Base-by-base conservation (phyloP, 2,888 invertebrate species). In the Athalia cordata region DNA sequence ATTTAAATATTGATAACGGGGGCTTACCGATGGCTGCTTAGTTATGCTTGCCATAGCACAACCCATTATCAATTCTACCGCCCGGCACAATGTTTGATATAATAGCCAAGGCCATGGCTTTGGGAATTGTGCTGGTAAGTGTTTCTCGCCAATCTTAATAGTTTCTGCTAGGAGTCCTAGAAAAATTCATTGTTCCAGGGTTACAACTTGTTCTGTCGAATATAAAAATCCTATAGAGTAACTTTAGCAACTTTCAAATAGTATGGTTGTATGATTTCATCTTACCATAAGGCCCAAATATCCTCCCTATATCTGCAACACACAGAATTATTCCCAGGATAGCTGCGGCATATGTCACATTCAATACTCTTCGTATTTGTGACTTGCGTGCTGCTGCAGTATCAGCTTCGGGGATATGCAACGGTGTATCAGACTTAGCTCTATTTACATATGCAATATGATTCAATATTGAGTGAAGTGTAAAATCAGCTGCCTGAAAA, bases 1-100 rank as follows among this genome's bases (percentile, higher is more conserved):
- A 79, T 85, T 85, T 52, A 89, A 83, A 81, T 90, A 90, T 76
- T 88, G 90, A 74, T 90, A 90, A 50, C 90, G 89, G 13, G 90
- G 89, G 81, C 90, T 91, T 52, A 91, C 91, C 65, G 92, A 88
- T 4, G 89, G 92, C 81, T 92, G 92, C 79, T 92, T 92, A 70
- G 92, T 92, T 81, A 92, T 91, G 85, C 91, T 92, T 45, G 92
- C 92, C 91, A 93, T 91, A 49, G 91, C 90, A 79, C 91, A 92
- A 55, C 92, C 92, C 90, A 92, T 91, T 67, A 88, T 88, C 57
- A 92, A 84, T 85, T 92, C 92, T 75, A 92, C 84, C 11, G 86
- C 83, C 61, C 92, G 88, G 83, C 91, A 91, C 0, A 91, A 76
- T 0, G 93, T 92, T 83, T 93, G 92, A 83, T 92, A 92, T 47